Base-by-base conservation (phyloP, 2,888 invertebrate genomes). In the Coleophora deauratella region DNA sequence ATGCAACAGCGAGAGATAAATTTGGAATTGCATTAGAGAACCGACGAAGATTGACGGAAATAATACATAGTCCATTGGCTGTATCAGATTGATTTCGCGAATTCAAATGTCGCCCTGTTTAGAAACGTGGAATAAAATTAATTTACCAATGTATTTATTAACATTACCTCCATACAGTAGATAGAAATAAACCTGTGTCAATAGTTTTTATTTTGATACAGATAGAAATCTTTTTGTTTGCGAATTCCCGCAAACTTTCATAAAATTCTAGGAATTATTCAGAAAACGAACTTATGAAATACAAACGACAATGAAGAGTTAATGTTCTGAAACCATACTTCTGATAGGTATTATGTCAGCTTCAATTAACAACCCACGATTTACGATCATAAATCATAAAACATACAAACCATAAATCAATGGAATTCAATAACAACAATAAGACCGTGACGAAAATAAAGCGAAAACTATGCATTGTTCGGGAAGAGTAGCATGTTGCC, bases 41-140 rank as follows among this genome's bases (percentile, higher is more conserved):
- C 47, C 35, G 51, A 45, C 41, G 46, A 47, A 50, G 67, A 63
- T 67, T 67, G 67, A 67, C 68, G 64, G 62, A 60, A 62, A 65
- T 67, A 67, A 66, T n/a, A n/a, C n/a, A 65, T 66, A 54, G 21
- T 4, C 21, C n/a, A n/a, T 21, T 6, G 21, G 21, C 52, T 48
- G 47, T 57, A 60, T 59, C 57, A 49, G 50, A 51, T 48, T 49
- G 45, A 41, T 50, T 47, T 40, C 44, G 44, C 43, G 39, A 13
- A 43, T 55, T 51, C 49, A 53, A 54, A 55, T 50, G 48, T 4
- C 21, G 21, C 6, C 21, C 21, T 21, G 6, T 21, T 21, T 21
- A 21, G 6, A 21, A 6, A 21, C 21, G 6, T 6, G 6, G 21
- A 21, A 21, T 21, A 21, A 21, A 21, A 21, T 21, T 4, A 3